phyloP scores from a whole-genome alignment of 1,140 invertebrate genomes.

The Pachyrhynchus sulphureomaculatus region DNA sequence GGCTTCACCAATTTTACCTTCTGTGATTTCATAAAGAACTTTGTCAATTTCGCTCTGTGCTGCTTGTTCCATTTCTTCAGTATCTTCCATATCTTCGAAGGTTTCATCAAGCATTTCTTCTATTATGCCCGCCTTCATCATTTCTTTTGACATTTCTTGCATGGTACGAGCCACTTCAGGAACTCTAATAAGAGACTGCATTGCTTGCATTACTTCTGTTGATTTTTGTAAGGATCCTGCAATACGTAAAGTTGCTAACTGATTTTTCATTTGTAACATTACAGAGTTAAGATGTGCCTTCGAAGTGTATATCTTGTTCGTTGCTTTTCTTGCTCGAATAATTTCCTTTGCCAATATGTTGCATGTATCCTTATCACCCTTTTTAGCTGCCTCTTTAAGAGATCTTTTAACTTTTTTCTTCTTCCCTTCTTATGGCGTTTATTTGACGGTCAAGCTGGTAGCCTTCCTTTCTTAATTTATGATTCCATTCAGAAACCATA shows the following conservation, averaged over 20 bases:
- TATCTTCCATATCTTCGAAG: constrained; percentile 86
- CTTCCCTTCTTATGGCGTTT: constrained; percentile 90
- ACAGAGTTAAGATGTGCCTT: constrained; percentile 98
- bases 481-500: constrained; percentile 92
- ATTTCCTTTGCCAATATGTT: constrained; percentile 95
- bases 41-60: constrained; percentile 60
- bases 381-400: constrained; percentile 94
- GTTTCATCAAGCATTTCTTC: constrained; percentile 99
- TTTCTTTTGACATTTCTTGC: constrained; percentile 97
- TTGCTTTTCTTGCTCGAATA: constrained; percentile 84
- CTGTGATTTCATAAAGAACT: constrained; percentile 43
- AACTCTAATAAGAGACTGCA: constrained; percentile 87
- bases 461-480: constrained; percentile 90
- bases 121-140: constrained; percentile 99
- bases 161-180: constrained; percentile 94
- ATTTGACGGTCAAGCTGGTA: constrained; percentile 92
- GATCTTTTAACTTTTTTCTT: constrained; percentile 95
- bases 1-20: constrained; percentile 79
- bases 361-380: constrained; percentile 93
- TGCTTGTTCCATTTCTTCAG: constrained; percentile 90
- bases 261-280: constrained; percentile 97
- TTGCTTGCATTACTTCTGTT: constrained; percentile 84
- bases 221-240: constrained; percentile 50
- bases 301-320: constrained; percentile 89
- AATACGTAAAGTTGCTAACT: constrained; percentile 61